Base-by-base conservation (phyloP, 2,113 vertebrate species). In the Eulemur macaco region DNA sequence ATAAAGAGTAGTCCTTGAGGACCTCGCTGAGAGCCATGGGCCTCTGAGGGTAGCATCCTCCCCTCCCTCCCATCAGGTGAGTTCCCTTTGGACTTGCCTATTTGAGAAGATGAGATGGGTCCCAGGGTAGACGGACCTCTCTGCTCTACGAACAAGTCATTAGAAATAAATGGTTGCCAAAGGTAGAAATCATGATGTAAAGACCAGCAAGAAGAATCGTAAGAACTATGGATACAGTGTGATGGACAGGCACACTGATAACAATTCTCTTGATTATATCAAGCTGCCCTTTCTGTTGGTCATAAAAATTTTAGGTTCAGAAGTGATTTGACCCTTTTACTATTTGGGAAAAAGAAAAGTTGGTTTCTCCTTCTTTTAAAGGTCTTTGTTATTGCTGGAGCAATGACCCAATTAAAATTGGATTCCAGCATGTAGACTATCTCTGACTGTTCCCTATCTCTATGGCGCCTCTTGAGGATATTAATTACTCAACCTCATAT, bases 361-460 rank as follows among this genome's bases (percentile, higher is more conserved):
- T 90, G 69, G 50, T 80, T 85, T 86, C 34, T 73, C 29, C 85
- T 84, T 92, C 73, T 93, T 88, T 86, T 80, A 52, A 95, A 83
- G 73, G 34, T 85, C 69, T 94, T 84, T 0, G 5, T 66, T 86
- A 74, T 71, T 95, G 80, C 39, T 58, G 20, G 69, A 71, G n/a
- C 64, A 88, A 39, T 89, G 50, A 52, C 34, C 80, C 95, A 71
- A 92, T 98, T 95, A 96, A 95, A 94, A 91, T 34, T 39, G 58
- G 45, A 83, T 74, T 91, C 37, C 4, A 42, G 63, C 17, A 27
- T 60, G n/a, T 39, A 78, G 42, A 83, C 27, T 78, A 0, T 71
- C 60, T 94, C 85, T 74, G 88, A 89, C 78, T 91, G 64, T 69
- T 63, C 8, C 31, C 42, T 58, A 3, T 80, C 68, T 96, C 60